Base-by-base conservation (phyloP, 2,113 vertebrate species). In the Thymallus thymallus region DNA sequence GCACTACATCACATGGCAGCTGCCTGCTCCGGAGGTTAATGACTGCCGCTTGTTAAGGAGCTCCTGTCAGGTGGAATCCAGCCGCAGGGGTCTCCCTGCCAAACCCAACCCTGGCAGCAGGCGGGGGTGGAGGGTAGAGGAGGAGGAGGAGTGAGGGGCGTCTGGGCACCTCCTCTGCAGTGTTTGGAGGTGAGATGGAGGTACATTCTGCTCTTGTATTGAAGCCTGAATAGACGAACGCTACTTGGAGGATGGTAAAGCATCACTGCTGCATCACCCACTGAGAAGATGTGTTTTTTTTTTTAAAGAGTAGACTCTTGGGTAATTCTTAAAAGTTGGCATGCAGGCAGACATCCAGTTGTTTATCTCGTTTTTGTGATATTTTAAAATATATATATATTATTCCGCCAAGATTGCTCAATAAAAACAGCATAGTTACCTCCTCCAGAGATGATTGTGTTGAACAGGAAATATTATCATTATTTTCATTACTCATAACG, bases 1-100 rank as follows among this genome's bases (percentile, higher is more conserved):
- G 92, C 91, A 93, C 92, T 88, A 86, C 89, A 90, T 94, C 94
- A 92, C 92, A 80, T 93, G 80, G 78, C 83, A 80, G 75, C 75
- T 87, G 89, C 71, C 90, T 89, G 92, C 24, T 87, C 92, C 91
- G 67, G 88, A 91, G 92, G 94, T 92, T 95, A 93, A 86, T 91
- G 94, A 93, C 91, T 89, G 73, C 87, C 89, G 90, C 91, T 91
- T 89, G 92, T 92, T 93, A 91, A 92, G 91, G 82, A 89, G 90
- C 87, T 89, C 86, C 86, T 91, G 90, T 93, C 91, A 93, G 91
- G 89, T 92, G 88, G 89, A 90, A 88, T 93, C 89, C 87, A 85
- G 84, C 88, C 84, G 73, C 81, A 77, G 82, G 84, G 88, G 85
- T 80, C 86, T 84, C 80, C 86, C 84, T 82, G 81, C 82, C 81